Conservation (phyloP, 2,113 vertebrate genomes). For the Illadopsis cleaveri region DNA sequence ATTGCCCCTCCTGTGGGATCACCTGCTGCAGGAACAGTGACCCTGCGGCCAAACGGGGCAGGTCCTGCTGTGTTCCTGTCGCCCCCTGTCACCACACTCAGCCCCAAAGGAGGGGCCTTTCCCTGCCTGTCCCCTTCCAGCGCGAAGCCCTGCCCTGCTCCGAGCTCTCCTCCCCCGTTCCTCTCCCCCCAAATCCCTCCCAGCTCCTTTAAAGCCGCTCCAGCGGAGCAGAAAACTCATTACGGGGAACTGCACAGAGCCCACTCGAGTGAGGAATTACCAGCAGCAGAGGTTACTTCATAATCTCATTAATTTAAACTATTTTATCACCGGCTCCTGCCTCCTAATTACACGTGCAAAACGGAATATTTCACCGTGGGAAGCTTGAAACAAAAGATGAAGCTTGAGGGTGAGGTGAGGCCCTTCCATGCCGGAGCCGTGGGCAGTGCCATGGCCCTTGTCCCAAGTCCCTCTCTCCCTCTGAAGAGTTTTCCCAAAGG, state of each 20-base stretch:
- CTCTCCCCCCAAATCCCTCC: not conserved
- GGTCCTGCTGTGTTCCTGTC: accelerated
- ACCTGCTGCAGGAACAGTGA: accelerated
- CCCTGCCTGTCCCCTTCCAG: not conserved
- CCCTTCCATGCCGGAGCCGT: accelerated
- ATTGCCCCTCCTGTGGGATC: accelerated
- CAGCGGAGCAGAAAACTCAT: conserved; percentile 54
- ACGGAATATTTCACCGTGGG: not conserved
- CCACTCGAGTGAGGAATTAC: conserved; percentile 28
- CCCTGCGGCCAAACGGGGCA: not conserved
- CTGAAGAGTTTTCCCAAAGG: not conserved
- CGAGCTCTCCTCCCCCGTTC: accelerated
- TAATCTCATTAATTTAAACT: conserved; percentile 51
- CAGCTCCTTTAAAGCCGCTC: conserved; percentile 23
- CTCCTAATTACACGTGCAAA: not conserved
- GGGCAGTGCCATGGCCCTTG: accelerated
- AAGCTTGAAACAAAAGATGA: not conserved
- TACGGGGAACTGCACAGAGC: not conserved
- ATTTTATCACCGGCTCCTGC: conserved; percentile 45
- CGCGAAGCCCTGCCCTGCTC: too few relatives aligned
- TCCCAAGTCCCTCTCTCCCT: accelerated
- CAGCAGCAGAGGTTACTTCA: conserved; percentile 43
- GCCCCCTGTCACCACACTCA: accelerated
- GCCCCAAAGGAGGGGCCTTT: not conserved
- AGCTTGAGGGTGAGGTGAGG: not conserved